A percentile compares a stretch with the other conserved stretches of the same genome.
phyloP scores from a whole-genome alignment of 2,888 invertebrate genomes.

The Hololepta plana region DNA sequence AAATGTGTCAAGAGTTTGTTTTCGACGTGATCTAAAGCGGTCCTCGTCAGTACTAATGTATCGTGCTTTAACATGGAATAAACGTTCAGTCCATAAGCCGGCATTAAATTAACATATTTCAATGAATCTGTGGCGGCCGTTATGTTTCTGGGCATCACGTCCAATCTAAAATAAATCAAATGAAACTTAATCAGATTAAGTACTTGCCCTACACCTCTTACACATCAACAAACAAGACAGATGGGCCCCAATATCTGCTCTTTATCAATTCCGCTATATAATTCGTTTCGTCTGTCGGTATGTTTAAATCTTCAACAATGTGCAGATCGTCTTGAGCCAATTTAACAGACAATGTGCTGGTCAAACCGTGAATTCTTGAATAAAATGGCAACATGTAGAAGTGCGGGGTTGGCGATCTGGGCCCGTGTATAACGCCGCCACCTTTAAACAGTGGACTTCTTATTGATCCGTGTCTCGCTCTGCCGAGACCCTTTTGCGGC shows the following conservation, averaged over 20 bases:
- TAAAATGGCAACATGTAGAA: conserved; percentile 87
- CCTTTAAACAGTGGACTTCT: conserved; percentile 72
- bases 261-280: conserved; percentile 67
- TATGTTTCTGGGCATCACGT: conserved; percentile 78
- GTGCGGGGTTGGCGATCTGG: conserved; percentile 73
- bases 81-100: conserved; percentile 88
- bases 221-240: conserved; percentile 85
- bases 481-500: conserved; percentile 89
- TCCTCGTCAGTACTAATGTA: conserved; percentile 71
- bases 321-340: conserved; percentile 91
- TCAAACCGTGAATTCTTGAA: conserved; percentile 60
- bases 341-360: conserved; percentile 72
- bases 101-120: conserved; percentile 85
- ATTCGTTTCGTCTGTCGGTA: conserved; percentile 64
- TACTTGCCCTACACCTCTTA: conserved; percentile 30
- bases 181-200: background rate
- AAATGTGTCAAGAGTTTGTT: conserved; percentile 52
- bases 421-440: conserved; percentile 80
- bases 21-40: conserved; percentile 73
- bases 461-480: conserved; percentile 82
- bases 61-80: conserved; percentile 94
- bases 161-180: conserved; percentile 41
- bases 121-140: conserved; percentile 60
- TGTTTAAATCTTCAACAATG: conserved; percentile 67
- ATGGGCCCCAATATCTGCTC: conserved; percentile 86